phyloP scores from a whole-genome alignment of 2,888 invertebrate genomes.

The Mechanitis mazaeus region DNA sequence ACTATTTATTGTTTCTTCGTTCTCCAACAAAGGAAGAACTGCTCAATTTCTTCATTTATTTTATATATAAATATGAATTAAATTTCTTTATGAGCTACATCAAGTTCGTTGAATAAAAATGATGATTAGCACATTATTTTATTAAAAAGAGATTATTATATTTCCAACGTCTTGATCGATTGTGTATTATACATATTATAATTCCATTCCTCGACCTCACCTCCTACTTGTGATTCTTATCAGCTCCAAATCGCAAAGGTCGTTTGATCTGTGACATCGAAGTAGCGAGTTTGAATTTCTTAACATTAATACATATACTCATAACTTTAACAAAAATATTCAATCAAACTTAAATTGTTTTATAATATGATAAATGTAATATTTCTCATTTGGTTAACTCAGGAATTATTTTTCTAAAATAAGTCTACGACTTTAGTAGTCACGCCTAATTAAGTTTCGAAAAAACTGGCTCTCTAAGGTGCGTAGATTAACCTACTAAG shows the following conservation, averaged over 20 bases:
- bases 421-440: no score
- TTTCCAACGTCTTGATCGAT: background rate
- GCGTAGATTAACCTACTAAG: conserved; percentile 4
- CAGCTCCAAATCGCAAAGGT: background rate
- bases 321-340: no score
- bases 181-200: background rate
- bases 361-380: background rate
- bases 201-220: background rate
- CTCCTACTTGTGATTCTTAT: background rate
- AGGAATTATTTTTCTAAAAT: no score
- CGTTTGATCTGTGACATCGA: background rate
- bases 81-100: no score
- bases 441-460: background rate
- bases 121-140: no score
- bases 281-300: background rate
- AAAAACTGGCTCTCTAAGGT: background rate
- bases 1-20: background rate
- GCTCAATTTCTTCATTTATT: no score
- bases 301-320: background rate
- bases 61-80: no score
- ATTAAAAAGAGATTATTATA: no score
- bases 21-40: background rate
- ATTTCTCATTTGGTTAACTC: no score
- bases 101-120: no score
- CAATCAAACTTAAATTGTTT: no score